These are phyloP conservation scores for Schizopygopsis malacanthus DNA, from an alignment of 2,797 vertebrate species.

Conservation along the genomic window DNA sequence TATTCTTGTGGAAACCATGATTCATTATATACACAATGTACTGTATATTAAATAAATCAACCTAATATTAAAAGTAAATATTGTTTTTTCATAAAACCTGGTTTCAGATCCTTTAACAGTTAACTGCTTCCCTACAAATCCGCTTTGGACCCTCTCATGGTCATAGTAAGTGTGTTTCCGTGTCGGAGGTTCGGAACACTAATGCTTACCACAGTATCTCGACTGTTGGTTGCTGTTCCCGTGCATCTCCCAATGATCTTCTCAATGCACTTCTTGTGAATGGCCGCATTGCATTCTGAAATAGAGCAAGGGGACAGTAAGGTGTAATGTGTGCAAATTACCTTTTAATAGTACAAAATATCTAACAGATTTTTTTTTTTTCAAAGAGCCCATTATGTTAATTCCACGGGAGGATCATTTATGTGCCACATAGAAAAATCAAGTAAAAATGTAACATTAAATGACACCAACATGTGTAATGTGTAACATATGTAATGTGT, in stretches of 20 bases:
- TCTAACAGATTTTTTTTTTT: neutral
- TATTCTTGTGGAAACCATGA: neutral
- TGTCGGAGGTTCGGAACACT: neutral
- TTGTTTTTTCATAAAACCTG: neutral
- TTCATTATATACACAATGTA: neutral
- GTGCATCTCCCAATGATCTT: constrained; percentile 96
- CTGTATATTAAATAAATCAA: neutral
- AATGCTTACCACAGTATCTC: constrained; percentile 82
- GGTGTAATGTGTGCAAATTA: neutral
- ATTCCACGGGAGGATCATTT: neutral
- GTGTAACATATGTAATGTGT: neutral
- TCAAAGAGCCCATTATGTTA: constrained; percentile 4
- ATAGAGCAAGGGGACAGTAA: constrained; percentile 30
- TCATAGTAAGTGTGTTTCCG: neutral
- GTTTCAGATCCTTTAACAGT: neutral
- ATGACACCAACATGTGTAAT: neutral
- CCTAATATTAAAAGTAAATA: neutral
- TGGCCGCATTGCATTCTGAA: constrained; percentile 97
- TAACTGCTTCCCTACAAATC: neutral
- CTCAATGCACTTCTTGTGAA: constrained; percentile 98
- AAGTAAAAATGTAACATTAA: neutral
- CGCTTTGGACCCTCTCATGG: neutral
- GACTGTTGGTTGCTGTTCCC: constrained; percentile 93
- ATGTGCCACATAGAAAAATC: neutral
- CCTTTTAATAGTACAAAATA: neutral